phyloP scores from a whole-genome alignment of 2,888 invertebrate species.

The Gryllus longicercus region DNA sequence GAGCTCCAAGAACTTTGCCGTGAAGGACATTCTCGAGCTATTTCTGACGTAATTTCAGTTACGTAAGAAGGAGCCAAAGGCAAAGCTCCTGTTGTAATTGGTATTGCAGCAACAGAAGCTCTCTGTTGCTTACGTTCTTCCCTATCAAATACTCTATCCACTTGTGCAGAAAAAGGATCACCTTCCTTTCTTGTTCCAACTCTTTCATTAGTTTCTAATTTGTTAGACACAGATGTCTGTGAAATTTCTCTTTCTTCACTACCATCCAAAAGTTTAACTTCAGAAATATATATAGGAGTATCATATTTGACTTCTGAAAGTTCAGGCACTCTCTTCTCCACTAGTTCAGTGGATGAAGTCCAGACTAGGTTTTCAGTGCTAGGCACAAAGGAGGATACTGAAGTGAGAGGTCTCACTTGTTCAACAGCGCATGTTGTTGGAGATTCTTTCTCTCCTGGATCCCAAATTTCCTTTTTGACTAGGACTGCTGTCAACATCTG shows the following conservation, averaged over 20 bases:
- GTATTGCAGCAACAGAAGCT: conserved; percentile 25
- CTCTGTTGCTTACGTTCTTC: conserved; percentile 54
- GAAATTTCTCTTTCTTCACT: conserved; percentile 20
- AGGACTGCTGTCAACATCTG: conserved; percentile 43
- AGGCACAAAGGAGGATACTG: conserved; percentile 30
- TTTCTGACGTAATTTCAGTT: conserved; percentile 40
- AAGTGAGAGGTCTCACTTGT: conserved; percentile 46
- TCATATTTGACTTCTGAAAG: conserved; percentile 33
- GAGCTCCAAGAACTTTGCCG: conserved; percentile 76
- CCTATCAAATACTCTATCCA: conserved; percentile 68
- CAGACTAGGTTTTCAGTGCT: conserved; percentile 50
- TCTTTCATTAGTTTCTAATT: conserved; percentile 49
- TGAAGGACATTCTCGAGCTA: conserved; percentile 54
- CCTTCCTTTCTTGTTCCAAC: conserved; percentile 50
- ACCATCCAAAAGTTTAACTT: conserved; percentile 28
- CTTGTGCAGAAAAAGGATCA: conserved; percentile 67
- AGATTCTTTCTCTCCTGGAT: conserved; percentile 56
- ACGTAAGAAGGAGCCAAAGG: conserved; percentile 46
- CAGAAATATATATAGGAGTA: conserved; percentile 35
- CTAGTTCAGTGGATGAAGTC: conserved; percentile 49
- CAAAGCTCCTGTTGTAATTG: conserved; percentile 38
- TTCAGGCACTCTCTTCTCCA: conserved; percentile 28
- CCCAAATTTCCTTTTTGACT: conserved; percentile 64
- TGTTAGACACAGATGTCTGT: background rate
- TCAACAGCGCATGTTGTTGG: conserved; percentile 40